Evolutionary conservation across 2,797 vertebrate species (phyloP).

Genomic region (Sternotherus odoratus): DNA sequence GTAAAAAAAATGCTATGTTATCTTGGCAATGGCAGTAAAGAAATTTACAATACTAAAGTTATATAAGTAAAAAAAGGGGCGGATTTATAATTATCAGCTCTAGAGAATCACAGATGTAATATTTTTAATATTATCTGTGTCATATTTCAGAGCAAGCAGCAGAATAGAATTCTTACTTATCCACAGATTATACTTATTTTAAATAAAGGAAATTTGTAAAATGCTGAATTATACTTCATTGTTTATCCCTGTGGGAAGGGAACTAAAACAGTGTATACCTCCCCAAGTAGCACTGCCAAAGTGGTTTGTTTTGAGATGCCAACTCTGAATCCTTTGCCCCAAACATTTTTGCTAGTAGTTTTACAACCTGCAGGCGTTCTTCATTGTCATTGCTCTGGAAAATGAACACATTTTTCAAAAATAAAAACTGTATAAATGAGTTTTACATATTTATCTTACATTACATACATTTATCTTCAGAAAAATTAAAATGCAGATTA

Average conservation of each 20-base stretch:
- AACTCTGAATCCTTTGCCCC: constrained; percentile 97
- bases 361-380: constrained; percentile 97
- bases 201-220: neutral
- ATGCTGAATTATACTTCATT: neutral
- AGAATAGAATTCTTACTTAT: neutral
- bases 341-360: constrained; percentile 99
- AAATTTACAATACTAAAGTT: neutral
- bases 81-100: neutral
- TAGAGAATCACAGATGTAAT: constrained; percentile 16
- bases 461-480: rapidly evolving
- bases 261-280: constrained; percentile 82
- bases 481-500: neutral
- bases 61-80: neutral
- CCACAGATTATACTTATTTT: neutral
- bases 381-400: constrained; percentile 98
- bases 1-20: neutral
- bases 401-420: constrained; percentile 4
- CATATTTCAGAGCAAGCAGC: constrained; percentile 30
- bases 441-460: neutral
- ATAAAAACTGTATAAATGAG: neutral
- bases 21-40: neutral
- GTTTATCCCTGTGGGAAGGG: neutral
- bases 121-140: constrained; percentile 8
- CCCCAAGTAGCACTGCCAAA: constrained; percentile 99
- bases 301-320: constrained; percentile 97